phyloP scores from a whole-genome alignment of 2,113 vertebrate genomes.

The Lagopus leucura region DNA sequence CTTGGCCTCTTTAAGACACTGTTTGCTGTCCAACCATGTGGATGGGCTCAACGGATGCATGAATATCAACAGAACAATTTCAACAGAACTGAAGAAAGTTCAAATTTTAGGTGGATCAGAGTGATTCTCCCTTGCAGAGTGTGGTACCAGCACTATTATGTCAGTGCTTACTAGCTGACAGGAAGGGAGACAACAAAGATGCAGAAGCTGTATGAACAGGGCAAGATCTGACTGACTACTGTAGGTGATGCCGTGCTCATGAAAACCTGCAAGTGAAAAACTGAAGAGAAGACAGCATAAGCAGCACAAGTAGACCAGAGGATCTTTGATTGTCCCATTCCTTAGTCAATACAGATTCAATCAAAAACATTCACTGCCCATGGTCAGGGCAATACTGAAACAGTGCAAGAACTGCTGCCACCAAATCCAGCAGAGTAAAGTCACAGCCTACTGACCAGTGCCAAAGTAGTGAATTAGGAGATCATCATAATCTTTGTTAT shows the following conservation, averaged over 20 bases:
- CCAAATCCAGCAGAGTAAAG: not conserved
- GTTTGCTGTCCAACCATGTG: not conserved
- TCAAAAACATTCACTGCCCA: not conserved
- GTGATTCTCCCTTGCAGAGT: not conserved
- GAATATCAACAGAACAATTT: not conserved
- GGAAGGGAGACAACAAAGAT: not conserved
- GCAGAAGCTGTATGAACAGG: not conserved
- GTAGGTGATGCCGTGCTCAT: not conserved
- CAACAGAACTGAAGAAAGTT: not conserved
- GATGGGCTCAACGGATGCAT: not conserved
- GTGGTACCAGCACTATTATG: not conserved
- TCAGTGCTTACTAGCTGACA: not conserved
- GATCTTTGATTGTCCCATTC: not conserved
- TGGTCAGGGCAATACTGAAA: not conserved
- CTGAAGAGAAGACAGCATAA: not conserved
- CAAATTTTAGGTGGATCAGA: not conserved
- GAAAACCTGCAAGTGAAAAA: not conserved
- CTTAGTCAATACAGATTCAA: not conserved
- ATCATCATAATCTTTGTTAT: slow-evolving; percentile 48
- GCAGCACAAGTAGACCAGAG: not conserved
- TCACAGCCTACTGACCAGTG: not conserved
- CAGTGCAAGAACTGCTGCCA: not conserved
- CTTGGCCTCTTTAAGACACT: not conserved
- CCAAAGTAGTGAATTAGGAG: slow-evolving; percentile 42
- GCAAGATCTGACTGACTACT: not conserved